A percentile compares a stretch with the other conserved stretches of the same genome.
Conservation (phyloP, 1,140 invertebrate genomes). For the Orussus abietinus region DNA sequence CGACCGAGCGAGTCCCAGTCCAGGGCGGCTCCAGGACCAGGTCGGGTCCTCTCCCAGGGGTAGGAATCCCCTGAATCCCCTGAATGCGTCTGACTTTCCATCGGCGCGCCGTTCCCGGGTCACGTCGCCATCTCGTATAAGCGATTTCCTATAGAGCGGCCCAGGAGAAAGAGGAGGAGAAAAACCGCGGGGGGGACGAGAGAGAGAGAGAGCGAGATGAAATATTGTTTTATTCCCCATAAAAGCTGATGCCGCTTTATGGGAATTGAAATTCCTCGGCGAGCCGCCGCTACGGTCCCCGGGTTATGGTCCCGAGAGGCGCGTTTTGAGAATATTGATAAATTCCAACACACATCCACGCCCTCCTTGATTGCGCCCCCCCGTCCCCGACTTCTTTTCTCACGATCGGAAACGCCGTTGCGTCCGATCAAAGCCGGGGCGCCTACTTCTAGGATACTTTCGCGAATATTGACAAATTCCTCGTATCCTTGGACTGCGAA, state of each 20-base stretch:
- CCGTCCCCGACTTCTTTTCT: no score
- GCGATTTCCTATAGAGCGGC: constrained; percentile 22
- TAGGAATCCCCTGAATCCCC: no score
- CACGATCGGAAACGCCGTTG: no score
- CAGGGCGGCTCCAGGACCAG: no score
- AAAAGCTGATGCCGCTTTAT: constrained; percentile 34
- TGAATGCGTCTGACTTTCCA: no score
- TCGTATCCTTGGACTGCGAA: no score
- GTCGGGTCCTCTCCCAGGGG: no score
- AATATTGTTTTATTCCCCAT: constrained; percentile 37
- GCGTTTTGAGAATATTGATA: constrained; percentile 35
- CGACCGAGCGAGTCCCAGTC: no score
- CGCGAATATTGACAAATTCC: no score
- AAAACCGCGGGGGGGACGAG: not conserved
- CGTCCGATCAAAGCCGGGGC: no score
- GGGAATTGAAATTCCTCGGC: constrained; percentile 34
- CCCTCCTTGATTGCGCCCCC: constrained; percentile 23
- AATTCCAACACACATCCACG: constrained; percentile 28
- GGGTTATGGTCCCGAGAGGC: constrained; percentile 12
- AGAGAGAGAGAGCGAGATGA: constrained; percentile 18
- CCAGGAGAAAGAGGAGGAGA: not conserved
- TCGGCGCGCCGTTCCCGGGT: no score
- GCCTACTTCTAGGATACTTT: no score
- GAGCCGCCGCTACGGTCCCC: constrained; percentile 5
- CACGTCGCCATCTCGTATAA: constrained; percentile 21